Evolutionary conservation across 1,140 invertebrate species (phyloP).

Genomic region (Cydia amplana): DNA sequence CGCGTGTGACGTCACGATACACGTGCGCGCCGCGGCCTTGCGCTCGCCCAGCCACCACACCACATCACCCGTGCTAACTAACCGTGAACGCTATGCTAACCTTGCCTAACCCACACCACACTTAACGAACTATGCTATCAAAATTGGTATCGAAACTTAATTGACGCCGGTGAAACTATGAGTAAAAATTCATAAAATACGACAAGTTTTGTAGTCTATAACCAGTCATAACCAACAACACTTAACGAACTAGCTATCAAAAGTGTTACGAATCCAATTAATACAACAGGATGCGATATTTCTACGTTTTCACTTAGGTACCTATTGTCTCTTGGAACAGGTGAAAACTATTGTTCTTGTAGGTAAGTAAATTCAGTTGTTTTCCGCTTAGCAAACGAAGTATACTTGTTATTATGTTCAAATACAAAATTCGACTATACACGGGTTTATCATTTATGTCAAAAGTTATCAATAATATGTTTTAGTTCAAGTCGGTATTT

Average conservation of each 20-base stretch:
- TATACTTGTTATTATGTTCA: neutral
- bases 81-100: constrained; percentile 45
- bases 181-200: neutral
- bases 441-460: neutral
- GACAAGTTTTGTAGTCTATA: neutral
- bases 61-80: constrained; percentile 63
- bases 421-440: neutral
- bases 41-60: constrained; percentile 43
- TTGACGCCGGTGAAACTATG: neutral
- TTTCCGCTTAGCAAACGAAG: neutral
- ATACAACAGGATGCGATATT: neutral
- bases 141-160: constrained; percentile 22
- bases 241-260: neutral
- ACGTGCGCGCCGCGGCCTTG: constrained; percentile 47
- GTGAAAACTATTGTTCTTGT: constrained; percentile 26
- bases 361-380: neutral
- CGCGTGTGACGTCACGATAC: constrained; percentile 62
- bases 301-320: constrained; percentile 18
- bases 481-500: constrained; percentile 5
- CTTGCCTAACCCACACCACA: constrained; percentile 23
- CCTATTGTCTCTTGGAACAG: constrained; percentile 11
- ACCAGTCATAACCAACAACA: neutral
- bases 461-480: constrained; percentile 11
- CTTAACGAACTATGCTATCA: constrained; percentile 27
- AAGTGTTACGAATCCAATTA: neutral